Conservation (phyloP, 2,888 invertebrate genomes). For the Drosophila eohydei region DNA sequence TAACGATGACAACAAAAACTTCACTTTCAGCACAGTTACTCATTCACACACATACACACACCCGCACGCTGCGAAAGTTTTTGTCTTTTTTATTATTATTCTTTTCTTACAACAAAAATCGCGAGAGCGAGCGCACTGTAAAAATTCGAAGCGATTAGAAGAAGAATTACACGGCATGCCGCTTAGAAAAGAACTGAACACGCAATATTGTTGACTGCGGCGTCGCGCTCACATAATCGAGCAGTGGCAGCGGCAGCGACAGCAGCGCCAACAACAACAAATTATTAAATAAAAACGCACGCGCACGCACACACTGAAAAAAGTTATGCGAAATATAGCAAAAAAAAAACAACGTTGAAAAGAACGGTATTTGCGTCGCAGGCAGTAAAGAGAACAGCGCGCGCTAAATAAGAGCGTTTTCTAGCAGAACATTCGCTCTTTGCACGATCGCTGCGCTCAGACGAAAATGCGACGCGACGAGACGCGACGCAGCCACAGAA, state of each 20-base stretch:
- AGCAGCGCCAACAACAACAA: constrained; percentile 63
- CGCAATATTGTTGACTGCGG: constrained; percentile 71
- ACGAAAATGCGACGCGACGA: constrained; percentile 16
- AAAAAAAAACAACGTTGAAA: constrained; percentile 48
- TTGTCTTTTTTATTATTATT: background rate
- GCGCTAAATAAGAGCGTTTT: constrained; percentile 23
- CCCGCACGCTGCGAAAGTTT: constrained; percentile 6
- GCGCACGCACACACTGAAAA: constrained; percentile 57
- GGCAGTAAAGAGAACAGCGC: constrained; percentile 43
- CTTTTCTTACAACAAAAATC: constrained; percentile 21
- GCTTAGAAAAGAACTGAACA: constrained; percentile 84
- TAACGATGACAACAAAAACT: constrained; percentile 52
- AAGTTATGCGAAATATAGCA: constrained; percentile 72
- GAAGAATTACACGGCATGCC: constrained; percentile 83
- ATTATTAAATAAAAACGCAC: constrained; percentile 83
- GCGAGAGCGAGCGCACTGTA: constrained; percentile 54
- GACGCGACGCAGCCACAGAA: constrained; percentile 30
- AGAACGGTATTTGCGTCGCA: constrained; percentile 80
- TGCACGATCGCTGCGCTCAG: constrained; percentile 39
- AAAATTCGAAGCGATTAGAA: constrained; percentile 70
- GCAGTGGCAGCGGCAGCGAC: constrained; percentile 52
- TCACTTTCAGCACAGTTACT: constrained; percentile 60
- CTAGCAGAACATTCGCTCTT: constrained; percentile 27
- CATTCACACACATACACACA: constrained; percentile 8
- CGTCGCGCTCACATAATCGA: constrained; percentile 72